A percentile compares a stretch with the other conserved stretches of the same genome.
Evolutionary conservation across 2,113 vertebrate genomes (phyloP).

Genomic region (Halcyon malimbica): DNA sequence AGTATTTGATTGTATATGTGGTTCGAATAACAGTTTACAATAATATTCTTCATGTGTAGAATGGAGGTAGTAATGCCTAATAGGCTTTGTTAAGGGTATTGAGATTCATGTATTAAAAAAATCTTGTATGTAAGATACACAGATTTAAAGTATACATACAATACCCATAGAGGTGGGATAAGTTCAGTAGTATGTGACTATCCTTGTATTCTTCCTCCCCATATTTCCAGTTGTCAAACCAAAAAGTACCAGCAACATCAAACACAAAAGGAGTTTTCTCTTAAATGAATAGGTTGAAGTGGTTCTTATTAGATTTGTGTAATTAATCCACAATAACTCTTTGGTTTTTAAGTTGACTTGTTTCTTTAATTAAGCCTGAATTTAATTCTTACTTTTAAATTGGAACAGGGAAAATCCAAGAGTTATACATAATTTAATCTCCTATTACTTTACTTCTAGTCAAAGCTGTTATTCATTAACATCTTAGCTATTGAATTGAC

Average conservation of each 20-base stretch:
- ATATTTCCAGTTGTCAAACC: background rate
- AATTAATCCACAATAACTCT: background rate
- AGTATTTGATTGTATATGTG: background rate
- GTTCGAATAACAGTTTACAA: background rate
- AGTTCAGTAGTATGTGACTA: background rate
- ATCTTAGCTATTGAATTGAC: constrained; percentile 34
- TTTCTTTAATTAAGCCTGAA: constrained; percentile 29
- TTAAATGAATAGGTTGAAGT: background rate
- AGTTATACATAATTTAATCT: constrained; percentile 51
- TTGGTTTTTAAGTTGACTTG: background rate
- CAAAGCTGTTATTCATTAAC: constrained; percentile 52
- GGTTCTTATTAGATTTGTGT: background rate
- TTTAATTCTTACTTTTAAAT: constrained; percentile 23
- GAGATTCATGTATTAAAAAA: background rate
- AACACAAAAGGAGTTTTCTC: background rate
- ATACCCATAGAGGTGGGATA: background rate
- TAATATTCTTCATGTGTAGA: background rate
- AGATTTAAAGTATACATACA: background rate
- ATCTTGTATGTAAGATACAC: background rate
- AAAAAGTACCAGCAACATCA: background rate
- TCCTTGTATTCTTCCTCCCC: background rate
- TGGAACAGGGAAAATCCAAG: background rate
- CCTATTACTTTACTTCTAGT: constrained; percentile 59
- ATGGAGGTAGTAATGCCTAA: background rate
- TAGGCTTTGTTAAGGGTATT: background rate